Percentiles rank a stretch among this genome's conserved stretches.
phyloP scores from a whole-genome alignment of 2,797 vertebrate species.

The Masticophis lateralis region DNA sequence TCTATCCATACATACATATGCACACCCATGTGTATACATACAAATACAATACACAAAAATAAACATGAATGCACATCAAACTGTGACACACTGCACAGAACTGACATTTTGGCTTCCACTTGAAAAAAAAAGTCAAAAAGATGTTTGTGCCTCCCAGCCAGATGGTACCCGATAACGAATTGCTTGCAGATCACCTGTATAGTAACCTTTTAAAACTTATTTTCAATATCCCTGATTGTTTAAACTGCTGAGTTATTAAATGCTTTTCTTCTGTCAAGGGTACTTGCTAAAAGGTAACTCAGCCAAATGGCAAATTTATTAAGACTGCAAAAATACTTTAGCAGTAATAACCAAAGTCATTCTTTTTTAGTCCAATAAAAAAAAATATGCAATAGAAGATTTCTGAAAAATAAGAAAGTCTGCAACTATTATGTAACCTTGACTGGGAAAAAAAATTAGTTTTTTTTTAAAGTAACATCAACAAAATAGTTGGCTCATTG shows the following conservation, averaged over 20 bases:
- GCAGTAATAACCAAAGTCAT: not conserved
- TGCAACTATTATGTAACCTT: not conserved
- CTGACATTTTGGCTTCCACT: slow-evolving; percentile 60
- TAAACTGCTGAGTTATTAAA: slow-evolving; percentile 41
- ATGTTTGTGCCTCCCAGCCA: slow-evolving; percentile 53
- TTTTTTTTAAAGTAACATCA: not conserved
- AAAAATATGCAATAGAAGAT: not conserved
- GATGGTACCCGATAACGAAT: slow-evolving; percentile 63
- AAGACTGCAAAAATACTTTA: not conserved
- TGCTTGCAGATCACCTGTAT: slow-evolving; percentile 55
- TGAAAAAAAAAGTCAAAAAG: slow-evolving; percentile 54
- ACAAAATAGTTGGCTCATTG: not conserved
- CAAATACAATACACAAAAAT: not conserved
- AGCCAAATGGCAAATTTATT: not conserved
- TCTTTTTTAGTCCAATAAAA: not conserved
- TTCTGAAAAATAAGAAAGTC: not conserved
- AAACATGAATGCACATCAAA: not conserved
- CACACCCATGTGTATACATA: not conserved
- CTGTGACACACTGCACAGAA: slow-evolving; percentile 41
- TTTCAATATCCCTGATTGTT: slow-evolving; percentile 49
- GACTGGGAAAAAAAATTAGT: not conserved
- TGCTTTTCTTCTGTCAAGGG: not conserved
- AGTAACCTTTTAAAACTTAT: slow-evolving; percentile 50
- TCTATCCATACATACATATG: not conserved
- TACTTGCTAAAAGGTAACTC: slow-evolving; percentile 2